Conservation (phyloP, 2,113 vertebrate genomes). For the Pomatorhinus ruficollis region DNA sequence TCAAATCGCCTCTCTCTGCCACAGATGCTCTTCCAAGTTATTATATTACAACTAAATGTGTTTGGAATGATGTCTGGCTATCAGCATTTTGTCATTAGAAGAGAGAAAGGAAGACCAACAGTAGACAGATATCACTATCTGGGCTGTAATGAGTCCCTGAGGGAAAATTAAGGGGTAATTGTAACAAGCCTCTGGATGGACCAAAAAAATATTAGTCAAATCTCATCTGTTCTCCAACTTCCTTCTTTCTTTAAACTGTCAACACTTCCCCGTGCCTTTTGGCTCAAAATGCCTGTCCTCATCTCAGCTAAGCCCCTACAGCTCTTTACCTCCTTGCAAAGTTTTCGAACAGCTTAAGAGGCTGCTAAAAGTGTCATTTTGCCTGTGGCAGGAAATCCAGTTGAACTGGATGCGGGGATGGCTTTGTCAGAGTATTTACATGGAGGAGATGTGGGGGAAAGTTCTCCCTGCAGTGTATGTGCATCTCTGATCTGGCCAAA, state of each 20-base stretch:
- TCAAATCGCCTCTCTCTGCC: not conserved
- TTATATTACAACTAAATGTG: conserved; percentile 11
- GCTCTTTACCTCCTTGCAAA: conserved; percentile 23
- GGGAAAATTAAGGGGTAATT: conserved; percentile 26
- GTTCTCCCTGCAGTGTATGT: not conserved
- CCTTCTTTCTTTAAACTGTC: conserved; percentile 56
- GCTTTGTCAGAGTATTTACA: not conserved
- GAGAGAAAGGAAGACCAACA: conserved; percentile 22
- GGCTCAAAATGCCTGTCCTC: conserved; percentile 23
- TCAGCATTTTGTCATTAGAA: conserved; percentile 36
- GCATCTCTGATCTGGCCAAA: not conserved
- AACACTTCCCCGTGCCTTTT: not conserved
- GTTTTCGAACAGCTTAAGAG: conserved; percentile 39
- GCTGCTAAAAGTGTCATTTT: conserved; percentile 7
- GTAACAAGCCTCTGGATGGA: conserved; percentile 34
- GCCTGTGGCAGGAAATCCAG: not conserved
- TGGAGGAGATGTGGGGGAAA: not conserved
- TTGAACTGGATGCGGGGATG: not conserved
- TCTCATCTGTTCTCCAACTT: conserved; percentile 2
- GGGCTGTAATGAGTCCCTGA: conserved; percentile 5
- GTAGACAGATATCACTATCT: conserved; percentile 26
- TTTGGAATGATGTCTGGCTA: conserved; percentile 32
- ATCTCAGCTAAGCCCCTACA: conserved; percentile 29
- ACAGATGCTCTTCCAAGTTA: conserved; percentile 19
- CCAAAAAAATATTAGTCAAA: conserved; percentile 13